Conservation (phyloP, 2,888 invertebrate genomes). For the Troides oblongomaculatus region DNA sequence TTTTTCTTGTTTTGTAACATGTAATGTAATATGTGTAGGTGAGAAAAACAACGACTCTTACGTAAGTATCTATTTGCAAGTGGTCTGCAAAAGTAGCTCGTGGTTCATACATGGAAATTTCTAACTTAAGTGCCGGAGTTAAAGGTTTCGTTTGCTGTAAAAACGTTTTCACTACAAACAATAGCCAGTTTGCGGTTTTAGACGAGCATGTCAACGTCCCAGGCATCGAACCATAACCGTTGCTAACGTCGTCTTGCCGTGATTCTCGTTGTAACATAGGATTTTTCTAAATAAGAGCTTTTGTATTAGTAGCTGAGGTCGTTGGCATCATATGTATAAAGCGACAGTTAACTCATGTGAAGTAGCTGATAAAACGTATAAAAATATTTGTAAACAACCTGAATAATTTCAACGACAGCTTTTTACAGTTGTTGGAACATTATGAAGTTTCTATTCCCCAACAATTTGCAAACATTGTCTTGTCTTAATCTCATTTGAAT, state of each 20-base stretch:
- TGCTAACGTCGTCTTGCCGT: slow-evolving; percentile 35
- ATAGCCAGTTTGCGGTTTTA: slow-evolving; percentile 64
- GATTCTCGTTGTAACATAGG: slow-evolving; percentile 25
- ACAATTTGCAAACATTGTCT: too few species aligned
- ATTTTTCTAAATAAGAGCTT: slow-evolving; percentile 15
- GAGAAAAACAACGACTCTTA: slow-evolving; percentile 29
- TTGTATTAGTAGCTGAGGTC: not conserved
- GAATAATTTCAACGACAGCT: not conserved
- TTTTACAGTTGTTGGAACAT: not conserved
- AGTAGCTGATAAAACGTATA: not conserved
- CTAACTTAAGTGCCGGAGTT: slow-evolving; percentile 27
- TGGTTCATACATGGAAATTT: slow-evolving; percentile 10
- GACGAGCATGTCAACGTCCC: slow-evolving; percentile 69
- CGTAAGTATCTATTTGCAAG: slow-evolving; percentile 28
- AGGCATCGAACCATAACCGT: slow-evolving; percentile 58
- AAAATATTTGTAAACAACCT: not conserved
- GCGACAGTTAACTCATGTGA: not conserved
- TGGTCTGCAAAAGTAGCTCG: slow-evolving; percentile 17
- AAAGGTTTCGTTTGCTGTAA: slow-evolving; percentile 28
- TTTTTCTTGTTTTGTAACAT: not conserved
- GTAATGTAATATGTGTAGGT: slow-evolving; percentile 15
- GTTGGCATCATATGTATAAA: not conserved
- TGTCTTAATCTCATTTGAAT: too few species aligned
- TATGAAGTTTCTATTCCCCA: not conserved
- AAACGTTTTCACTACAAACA: slow-evolving; percentile 53